Evolutionary conservation across 2,888 invertebrate species (phyloP).

Genomic region (Dicyrtomina minuta): DNA sequence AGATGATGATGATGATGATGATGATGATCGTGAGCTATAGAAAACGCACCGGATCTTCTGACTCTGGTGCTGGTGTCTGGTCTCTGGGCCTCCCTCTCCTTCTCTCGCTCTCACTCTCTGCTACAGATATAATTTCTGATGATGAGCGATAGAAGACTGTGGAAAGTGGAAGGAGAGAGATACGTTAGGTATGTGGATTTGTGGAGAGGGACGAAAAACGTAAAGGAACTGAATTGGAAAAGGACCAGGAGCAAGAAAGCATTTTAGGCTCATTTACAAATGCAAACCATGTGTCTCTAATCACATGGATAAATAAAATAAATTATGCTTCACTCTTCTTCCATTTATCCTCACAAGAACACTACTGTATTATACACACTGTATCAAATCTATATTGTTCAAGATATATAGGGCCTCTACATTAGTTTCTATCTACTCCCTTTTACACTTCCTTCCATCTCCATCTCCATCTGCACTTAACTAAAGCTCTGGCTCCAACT

Average conservation of each 20-base stretch:
- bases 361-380: neutral
- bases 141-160: constrained; percentile 20
- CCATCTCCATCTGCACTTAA: neutral
- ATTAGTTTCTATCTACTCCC: neutral
- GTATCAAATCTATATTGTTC: too few species aligned
- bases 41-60: too few species aligned
- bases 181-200: neutral
- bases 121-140: constrained; percentile 1
- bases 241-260: constrained; percentile 20
- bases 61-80: too few species aligned
- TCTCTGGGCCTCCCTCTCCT: too few species aligned
- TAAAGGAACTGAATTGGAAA: constrained; percentile 10
- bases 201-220: neutral
- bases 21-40: neutral
- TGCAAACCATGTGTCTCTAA: constrained; percentile 30
- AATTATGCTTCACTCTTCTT: constrained; percentile 1
- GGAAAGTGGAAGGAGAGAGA: neutral
- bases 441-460: neutral
- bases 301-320: constrained; percentile 33
- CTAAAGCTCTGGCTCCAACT: neutral
- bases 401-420: neutral
- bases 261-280: constrained; percentile 26
- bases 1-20: neutral
- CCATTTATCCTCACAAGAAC: neutral
- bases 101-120: too few species aligned